Base-by-base conservation (phyloP, 2,797 vertebrate species). In the Eulemur coronatus region DNA sequence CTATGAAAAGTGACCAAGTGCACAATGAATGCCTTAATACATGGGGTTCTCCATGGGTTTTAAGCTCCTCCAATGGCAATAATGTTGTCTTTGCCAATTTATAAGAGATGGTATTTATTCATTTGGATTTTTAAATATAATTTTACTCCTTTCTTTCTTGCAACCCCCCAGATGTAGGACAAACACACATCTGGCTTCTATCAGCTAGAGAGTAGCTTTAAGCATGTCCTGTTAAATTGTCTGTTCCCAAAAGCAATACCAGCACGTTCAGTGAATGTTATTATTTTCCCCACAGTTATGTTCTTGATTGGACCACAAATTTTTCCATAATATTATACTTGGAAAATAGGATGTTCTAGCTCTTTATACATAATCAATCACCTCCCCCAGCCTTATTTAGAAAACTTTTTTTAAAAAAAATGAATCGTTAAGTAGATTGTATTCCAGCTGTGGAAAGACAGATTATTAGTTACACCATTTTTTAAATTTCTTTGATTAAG, bases 291-390 rank as follows among this genome's bases (percentile, higher is more conserved):
- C 86, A 94, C 89, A 97, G 89, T 94, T 96, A 95, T 94, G 84
- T 94, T 96, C 91, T 97, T 98, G 95, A 97, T 98, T 97, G 94
- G 76, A 97, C 96, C 97, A 97, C 98, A 98, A 72, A 90, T 75
- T 96, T 97, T 98, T 98, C 95, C 91, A 95, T 96, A 97, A 96
- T 97, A 80, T 79, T 85, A 48, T 92, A 90, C 92, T 97, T 97
- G 90, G 97, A 97, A 98, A 97, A 84, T 96, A 96, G 18, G 80
- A 84, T 91, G 97, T 96, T 97, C 76, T 92, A 88, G 38, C 67
- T 94, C 50, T 91, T 97, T 88, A 79, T 93, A 79, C 67, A 85
- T 97, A 97, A 96, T 96, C 78, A 97, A 12, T 30, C 48, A 24
- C 35, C 80, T 63, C 43, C 55, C 38, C 79, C 75, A 92, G 63